phyloP scores from a whole-genome alignment of 2,888 invertebrate species.

The Spisula solida region DNA sequence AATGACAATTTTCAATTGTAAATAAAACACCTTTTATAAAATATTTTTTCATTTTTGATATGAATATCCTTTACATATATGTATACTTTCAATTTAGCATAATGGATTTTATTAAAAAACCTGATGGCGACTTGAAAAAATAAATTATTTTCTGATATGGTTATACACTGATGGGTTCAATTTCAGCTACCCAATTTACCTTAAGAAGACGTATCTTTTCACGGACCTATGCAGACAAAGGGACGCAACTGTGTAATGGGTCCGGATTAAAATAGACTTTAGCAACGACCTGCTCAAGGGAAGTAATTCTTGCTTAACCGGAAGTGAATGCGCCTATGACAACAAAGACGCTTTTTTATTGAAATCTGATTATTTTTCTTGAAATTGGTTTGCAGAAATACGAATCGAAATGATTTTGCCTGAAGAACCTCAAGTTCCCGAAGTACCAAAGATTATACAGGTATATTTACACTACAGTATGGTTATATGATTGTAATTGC shows the following conservation, averaged over 20 bases:
- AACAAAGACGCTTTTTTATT: constrained; percentile 43
- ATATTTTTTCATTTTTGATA: too few species aligned
- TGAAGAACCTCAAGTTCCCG: constrained; percentile 60
- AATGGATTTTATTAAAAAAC: too few species aligned
- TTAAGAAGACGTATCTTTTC: too few species aligned
- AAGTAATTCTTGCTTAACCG: background rate
- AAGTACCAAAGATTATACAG: constrained; percentile 78
- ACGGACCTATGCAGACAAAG: background rate
- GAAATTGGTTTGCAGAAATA: background rate
- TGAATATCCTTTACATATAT: too few species aligned
- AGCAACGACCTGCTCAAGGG: background rate
- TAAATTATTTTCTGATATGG: too few species aligned
- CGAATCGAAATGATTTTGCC: constrained; percentile 63
- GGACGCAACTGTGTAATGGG: background rate
- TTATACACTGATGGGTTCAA: too few species aligned
- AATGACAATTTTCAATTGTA: too few species aligned
- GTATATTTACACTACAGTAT: constrained; percentile 44
- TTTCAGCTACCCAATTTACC: too few species aligned
- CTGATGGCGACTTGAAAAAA: too few species aligned
- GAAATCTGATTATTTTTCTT: background rate
- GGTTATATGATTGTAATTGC: too few species aligned
- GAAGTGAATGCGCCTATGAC: constrained; percentile 55
- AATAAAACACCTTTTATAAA: too few species aligned
- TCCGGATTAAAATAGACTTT: background rate
- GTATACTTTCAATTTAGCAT: too few species aligned